Base-by-base conservation (phyloP, 2,797 vertebrate species). In the Nyctibius grandis region DNA sequence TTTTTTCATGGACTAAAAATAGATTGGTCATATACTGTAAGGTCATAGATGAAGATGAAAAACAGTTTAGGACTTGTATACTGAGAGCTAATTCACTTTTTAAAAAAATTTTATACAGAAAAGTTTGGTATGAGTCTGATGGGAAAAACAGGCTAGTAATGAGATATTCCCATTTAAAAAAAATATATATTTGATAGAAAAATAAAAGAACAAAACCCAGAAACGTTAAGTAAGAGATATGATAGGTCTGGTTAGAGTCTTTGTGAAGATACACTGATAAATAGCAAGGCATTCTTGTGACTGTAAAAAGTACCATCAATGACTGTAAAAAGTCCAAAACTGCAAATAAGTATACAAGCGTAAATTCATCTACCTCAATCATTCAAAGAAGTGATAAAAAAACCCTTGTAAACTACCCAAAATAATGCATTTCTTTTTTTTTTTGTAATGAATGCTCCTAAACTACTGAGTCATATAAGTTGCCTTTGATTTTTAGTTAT, bases 351-450 rank as follows among this genome's bases (percentile, higher is more conserved):
- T 18, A 75, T 25, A 31, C 16, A 81, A 78, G 78, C 10, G 7
- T 18, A 84, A 92, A 65, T 61, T 85, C 18, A 65, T 23, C 40
- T 47, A 33, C 11, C 72, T 88, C 45, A 33, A 2, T 23, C 8
- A 51, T 74, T 60, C 44, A 53, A 53, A 64, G 14, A 73, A 68
- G 11, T 51, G 19, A 67, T 47, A 22, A 70, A 85, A 88, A 72
- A 15, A 21, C 8, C 4, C 5, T 51, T 85, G 44, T 51, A 89
- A 72, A 51, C 5, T 34, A 21, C 13, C 4, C 28, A 5, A 45
- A 69, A 56, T 25, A 0, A 1, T 2, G 1, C 3, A 11, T 1
- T 70, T 26, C 0, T n/a, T n/a, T n/a, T 65, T 18, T 65, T 53
- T 48, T 75, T 45, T 13, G 22, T n/a, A 57, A 33, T 16, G 38